These are phyloP conservation scores for Paratrypauchen microcephalus DNA, from an alignment of 2,797 vertebrate genomes.

Conservation along the genomic window DNA sequence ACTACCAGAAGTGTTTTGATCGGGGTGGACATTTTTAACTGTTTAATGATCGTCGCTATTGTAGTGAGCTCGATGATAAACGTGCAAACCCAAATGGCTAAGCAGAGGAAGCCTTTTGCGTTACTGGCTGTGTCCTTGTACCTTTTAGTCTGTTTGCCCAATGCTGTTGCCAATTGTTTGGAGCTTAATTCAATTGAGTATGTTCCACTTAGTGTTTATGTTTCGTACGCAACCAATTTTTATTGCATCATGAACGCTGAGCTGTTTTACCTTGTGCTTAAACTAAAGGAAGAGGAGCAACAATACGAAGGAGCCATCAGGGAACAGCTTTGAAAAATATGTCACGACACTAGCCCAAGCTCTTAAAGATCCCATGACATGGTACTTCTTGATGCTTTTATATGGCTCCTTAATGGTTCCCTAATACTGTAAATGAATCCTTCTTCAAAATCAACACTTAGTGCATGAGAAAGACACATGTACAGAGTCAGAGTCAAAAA, in stretches of 20 bases:
- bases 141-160: neutral
- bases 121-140: neutral
- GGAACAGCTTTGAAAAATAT: neutral
- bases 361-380: no score
- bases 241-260: neutral
- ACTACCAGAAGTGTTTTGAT: fast-evolving
- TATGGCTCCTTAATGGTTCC: no score
- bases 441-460: no score
- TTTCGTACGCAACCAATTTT: neutral
- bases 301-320: neutral
- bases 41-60: neutral
- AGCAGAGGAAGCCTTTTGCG: neutral
- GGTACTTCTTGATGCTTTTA: no score
- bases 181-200: neutral
- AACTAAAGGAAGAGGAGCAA: neutral
- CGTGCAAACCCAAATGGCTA: neutral
- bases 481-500: no score
- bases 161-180: neutral
- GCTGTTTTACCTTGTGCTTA: neutral
- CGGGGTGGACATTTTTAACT: neutral
- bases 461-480: no score
- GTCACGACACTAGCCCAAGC: no score
- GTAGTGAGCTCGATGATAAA: neutral
- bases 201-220: neutral
- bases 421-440: no score